A percentile compares a stretch with the other conserved stretches of the same genome.
Evolutionary conservation across 2,113 vertebrate genomes (phyloP).

Genomic region (Dromaius novaehollandiae): DNA sequence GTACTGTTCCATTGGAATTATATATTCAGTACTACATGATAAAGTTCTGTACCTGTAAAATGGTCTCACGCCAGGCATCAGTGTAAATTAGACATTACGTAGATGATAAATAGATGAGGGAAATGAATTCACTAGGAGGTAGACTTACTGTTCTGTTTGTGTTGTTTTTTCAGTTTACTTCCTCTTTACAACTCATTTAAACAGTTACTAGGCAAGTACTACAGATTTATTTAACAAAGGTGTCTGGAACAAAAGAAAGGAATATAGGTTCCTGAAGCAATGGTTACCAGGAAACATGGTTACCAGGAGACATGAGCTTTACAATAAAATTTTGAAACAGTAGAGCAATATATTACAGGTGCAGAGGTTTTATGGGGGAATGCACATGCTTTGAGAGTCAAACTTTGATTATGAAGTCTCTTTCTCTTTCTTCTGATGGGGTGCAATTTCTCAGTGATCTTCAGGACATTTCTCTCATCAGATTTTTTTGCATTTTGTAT

Average conservation of each 20-base stretch:
- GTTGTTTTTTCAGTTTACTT: neutral
- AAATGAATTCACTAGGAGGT: neutral
- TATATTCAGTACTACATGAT: neutral
- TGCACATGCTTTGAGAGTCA: neutral
- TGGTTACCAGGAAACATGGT: neutral
- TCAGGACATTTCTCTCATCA: neutral
- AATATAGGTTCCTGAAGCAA: neutral
- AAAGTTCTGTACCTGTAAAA: constrained; percentile 4
- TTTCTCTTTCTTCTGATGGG: neutral
- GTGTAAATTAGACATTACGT: neutral
- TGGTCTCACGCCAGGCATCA: neutral
- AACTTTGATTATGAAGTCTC: neutral
- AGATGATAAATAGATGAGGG: neutral
- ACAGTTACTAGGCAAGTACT: neutral
- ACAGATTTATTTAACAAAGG: neutral
- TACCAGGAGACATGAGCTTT: neutral
- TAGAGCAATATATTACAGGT: neutral
- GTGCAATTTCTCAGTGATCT: neutral
- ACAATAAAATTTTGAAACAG: neutral
- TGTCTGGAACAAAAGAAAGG: neutral
- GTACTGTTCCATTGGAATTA: neutral
- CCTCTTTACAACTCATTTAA: neutral
- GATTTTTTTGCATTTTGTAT: neutral
- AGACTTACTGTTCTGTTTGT: neutral
- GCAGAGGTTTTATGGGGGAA: neutral